These are phyloP conservation scores for Rhagoletis zephyria DNA, from an alignment of 1,140 invertebrate genomes.

Conservation along the genomic window DNA sequence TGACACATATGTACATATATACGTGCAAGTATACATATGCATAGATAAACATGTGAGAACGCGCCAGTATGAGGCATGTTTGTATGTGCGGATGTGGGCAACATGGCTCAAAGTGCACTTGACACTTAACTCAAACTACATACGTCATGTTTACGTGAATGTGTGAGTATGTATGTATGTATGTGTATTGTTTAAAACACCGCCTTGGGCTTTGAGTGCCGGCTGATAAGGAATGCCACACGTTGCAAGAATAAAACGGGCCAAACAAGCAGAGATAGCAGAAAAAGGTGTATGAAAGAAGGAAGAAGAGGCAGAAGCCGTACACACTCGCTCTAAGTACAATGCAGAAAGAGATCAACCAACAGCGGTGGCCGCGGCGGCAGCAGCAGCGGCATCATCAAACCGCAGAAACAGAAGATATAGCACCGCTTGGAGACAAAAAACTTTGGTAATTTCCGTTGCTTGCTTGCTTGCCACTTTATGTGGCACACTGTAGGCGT, in stretches of 20 bases:
- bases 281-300: background rate
- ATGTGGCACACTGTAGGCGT: constrained; percentile 11
- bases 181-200: constrained; percentile 3
- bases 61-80: background rate
- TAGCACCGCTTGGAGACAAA: constrained; percentile 39
- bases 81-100: background rate
- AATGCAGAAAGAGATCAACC: background rate
- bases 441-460: constrained; percentile 48
- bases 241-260: constrained; percentile 34
- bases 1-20: too few relatives aligned
- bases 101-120: constrained; percentile 7
- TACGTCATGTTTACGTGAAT: background rate
- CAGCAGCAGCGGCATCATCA: background rate
- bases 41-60: background rate
- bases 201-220: constrained; percentile 5
- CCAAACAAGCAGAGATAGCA: background rate
- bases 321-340: background rate
- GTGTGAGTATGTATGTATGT: background rate
- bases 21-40: background rate
- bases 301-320: background rate
- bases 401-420: background rate
- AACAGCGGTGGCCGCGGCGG: background rate
- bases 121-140: background rate
- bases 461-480: constrained; percentile 21
- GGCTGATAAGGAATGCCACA: constrained; percentile 37